These are phyloP conservation scores for Bedellia somnulentella DNA, from an alignment of 2,888 invertebrate species.

Conservation along the genomic window DNA sequence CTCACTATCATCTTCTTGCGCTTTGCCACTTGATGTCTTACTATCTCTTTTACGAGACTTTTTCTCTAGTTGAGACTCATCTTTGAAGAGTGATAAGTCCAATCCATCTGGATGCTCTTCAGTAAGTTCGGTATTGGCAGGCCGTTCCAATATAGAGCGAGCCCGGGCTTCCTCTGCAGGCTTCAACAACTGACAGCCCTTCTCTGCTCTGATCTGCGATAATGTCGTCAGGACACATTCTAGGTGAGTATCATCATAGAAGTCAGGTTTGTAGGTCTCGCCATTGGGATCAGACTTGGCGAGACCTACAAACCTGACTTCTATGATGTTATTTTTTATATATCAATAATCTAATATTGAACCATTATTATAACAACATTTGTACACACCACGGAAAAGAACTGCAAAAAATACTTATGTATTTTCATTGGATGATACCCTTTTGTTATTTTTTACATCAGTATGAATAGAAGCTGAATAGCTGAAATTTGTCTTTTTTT, in stretches of 20 bases:
- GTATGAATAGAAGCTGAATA: too few species aligned
- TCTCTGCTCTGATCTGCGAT: slow-evolving; percentile 72
- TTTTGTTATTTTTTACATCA: too few species aligned
- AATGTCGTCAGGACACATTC: slow-evolving; percentile 88
- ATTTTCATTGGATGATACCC: too few species aligned
- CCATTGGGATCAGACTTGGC: slow-evolving; percentile 61
- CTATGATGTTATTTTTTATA: too few species aligned
- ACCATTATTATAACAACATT: too few species aligned
- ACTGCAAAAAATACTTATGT: too few species aligned
- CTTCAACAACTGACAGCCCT: slow-evolving; percentile 65
- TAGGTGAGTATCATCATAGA: slow-evolving; percentile 85
- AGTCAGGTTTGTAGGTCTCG: slow-evolving; percentile 84
- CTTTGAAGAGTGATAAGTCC: slow-evolving; percentile 81
- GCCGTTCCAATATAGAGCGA: slow-evolving; percentile 80
- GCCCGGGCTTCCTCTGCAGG: slow-evolving; percentile 76
- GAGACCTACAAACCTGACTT: too few species aligned
- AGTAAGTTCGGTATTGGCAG: slow-evolving; percentile 79
- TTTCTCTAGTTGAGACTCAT: slow-evolving; percentile 78
- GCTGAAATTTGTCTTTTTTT: too few species aligned
- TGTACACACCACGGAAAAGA: too few species aligned
- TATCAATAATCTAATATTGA: too few species aligned
- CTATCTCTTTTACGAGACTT: slow-evolving; percentile 47
- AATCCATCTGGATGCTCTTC: slow-evolving; percentile 57
- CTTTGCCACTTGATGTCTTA: slow-evolving; percentile 4
- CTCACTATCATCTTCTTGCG: too few species aligned